Evolutionary conservation across 1,140 invertebrate species (phyloP), one percentile per base, ranked within the genome.

Genomic region (Melipona quadrifasciata): DNA sequence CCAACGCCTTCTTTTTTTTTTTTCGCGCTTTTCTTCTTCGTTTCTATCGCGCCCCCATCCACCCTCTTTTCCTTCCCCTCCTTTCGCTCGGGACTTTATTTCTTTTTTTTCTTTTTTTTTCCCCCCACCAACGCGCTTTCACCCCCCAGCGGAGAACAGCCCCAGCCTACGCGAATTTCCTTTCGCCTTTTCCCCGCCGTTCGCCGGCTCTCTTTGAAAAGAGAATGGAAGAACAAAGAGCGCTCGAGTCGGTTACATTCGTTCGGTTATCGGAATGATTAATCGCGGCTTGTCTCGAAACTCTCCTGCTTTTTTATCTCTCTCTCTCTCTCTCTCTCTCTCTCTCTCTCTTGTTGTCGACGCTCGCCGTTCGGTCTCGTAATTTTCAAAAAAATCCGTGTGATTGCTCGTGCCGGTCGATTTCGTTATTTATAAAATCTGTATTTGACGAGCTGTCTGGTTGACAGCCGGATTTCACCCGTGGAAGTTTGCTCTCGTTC

Each of bases 341-440:
- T 64, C 27, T 76, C 57, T 27, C 14, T 21, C 21, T 27, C 12
- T 24, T n/a, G 24, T 27, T 31, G 39, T 47, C 16, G 5, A 19
- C 5, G 12, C 24, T 10, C 11, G 39, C 72, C 21, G 51, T 34
- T 78, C 55, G 51, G 65, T 55, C 27, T 53, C 21, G 64, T 19
- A 67, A 53, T 53, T 79, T n/a, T 68, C 34, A 27, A n/a, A 47
- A 47, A 31, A 19, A 65, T 34, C 16, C 19, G 19, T n/a, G 47
- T 19, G 10, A 24, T 78, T 67, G 47, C 47, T 67, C 67, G 27
- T 14, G 24, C 24, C 8, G 16, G 27, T 17, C 51, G 51, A 17
- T 1, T 55, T 14, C 27, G 21, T 31, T 79, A 68, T 79, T 79
- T 79, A 79, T 79, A 51, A n/a, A 79, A 79, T 79, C 64, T 47